Evolutionary conservation across 2,113 vertebrate species (phyloP), one percentile per base, ranked within the genome.

Genomic region (Sinocyclocheilus anophthalmus): DNA sequence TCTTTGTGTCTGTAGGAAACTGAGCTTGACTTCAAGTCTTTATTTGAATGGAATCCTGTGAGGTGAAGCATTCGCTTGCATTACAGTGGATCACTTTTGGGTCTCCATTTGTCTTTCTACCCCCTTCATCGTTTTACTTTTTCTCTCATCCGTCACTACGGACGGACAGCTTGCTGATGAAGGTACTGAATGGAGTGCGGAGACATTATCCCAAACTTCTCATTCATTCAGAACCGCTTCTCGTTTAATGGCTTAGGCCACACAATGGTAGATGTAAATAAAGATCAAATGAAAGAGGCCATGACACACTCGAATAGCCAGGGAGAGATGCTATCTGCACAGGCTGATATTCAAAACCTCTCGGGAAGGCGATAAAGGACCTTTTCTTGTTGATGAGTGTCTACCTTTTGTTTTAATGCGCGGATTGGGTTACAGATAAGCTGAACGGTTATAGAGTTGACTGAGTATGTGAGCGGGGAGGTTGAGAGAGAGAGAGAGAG

Each of bases 231-330:
- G 61, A 67, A 81, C 39, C 73, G 24, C 65, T 84, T 85, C 78
- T 85, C 76, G 77, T 90, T 89, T 87, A 87, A 85, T 84, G 79
- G 87, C 69, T 75, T 78, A 55, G 13, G 81, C 75, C 84, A 83
- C 82, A 90, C 84, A 90, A 89, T 88, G 81, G 86, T 77, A 82
- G 88, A 84, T 84, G 86, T 88, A 90, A 91, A 90, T 87, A 90
- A 87, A 89, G 86, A 90, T 89, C 89, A 91, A 89, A 90, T 88
- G 87, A 90, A 88, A 88, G 86, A 89, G 88, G 84, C 88, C 84
- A 86, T 88, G 86, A 89, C 86, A 88, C 87, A 85, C 85, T 26
- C 83, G 89, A 88, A 90, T 90, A 83, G 89, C 72, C 20, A 78
- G 55, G 76, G 61, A 77, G 85, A 90, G 89, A 88, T 88, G 81